Conservation (phyloP, 2,888 invertebrate species). For the Amphipyra berbera region DNA sequence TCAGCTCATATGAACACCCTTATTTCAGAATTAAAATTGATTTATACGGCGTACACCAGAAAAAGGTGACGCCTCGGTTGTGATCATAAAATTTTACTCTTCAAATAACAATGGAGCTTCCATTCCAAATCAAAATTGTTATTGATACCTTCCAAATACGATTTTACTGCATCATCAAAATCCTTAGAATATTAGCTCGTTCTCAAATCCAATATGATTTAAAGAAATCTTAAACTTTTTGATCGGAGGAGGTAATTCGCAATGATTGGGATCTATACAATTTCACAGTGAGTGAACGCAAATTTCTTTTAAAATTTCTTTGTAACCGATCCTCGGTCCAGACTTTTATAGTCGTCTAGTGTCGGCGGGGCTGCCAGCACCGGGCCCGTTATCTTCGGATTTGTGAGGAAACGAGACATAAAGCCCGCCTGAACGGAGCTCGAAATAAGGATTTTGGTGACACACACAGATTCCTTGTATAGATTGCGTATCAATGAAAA, state of each 20-base stretch:
- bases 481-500: slow-evolving; percentile 69
- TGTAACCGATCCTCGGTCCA: slow-evolving; percentile 66
- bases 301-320: slow-evolving; percentile 66
- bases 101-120: slow-evolving; percentile 8
- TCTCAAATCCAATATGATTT: slow-evolving; percentile 49
- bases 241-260: slow-evolving; percentile 58
- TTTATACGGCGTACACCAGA: not conserved
- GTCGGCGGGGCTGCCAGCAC: slow-evolving; percentile 62
- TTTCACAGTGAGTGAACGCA: slow-evolving; percentile 72
- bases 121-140: slow-evolving; percentile 26
- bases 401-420: slow-evolving; percentile 78
- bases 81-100: slow-evolving; percentile 6
- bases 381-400: slow-evolving; percentile 74
- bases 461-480: slow-evolving; percentile 66
- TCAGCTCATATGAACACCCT: not conserved
- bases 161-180: slow-evolving; percentile 22
- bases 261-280: slow-evolving; percentile 69
- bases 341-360: slow-evolving; percentile 66
- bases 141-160: not conserved
- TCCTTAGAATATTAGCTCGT: slow-evolving; percentile 34
- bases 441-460: slow-evolving; percentile 70
- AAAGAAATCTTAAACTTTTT: slow-evolving; percentile 61
- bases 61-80: not conserved
- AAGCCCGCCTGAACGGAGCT: slow-evolving; percentile 73
- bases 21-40: not conserved